Conservation (phyloP, 2,113 vertebrate genomes). For the Dipodomys spectabilis region DNA sequence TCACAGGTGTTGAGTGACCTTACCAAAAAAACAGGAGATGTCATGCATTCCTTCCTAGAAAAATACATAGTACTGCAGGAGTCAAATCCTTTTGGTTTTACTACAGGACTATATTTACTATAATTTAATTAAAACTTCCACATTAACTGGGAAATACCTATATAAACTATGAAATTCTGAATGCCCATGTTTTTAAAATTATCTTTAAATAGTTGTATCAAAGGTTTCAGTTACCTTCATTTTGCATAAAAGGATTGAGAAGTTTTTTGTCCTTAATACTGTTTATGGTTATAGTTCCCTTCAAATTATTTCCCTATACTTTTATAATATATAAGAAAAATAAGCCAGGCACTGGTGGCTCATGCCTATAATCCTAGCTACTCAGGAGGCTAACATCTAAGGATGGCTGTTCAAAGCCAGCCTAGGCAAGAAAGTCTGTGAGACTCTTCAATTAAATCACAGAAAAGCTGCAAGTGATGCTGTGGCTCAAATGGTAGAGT, state of each 20-base stretch:
- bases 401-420: too few relatives aligned
- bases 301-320: slow-evolving; percentile 36
- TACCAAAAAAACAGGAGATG: slow-evolving; percentile 30
- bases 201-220: too few relatives aligned
- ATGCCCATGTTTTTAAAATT: not conserved
- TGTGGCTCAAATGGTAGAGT: too few relatives aligned
- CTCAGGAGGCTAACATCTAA: too few relatives aligned
- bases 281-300: slow-evolving; percentile 22
- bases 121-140: not conserved
- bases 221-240: too few relatives aligned
- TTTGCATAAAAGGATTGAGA: slow-evolving; percentile 16
- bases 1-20: slow-evolving; percentile 88
- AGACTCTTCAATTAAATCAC: too few relatives aligned
- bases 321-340: slow-evolving; percentile 47
- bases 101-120: slow-evolving; percentile 41
- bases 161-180: slow-evolving; percentile 16
- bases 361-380: too few relatives aligned
- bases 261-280: slow-evolving; percentile 28
- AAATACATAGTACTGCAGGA: slow-evolving; percentile 74
- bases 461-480: too few relatives aligned
- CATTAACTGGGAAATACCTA: slow-evolving; percentile 34
- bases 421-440: too few relatives aligned
- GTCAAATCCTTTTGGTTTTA: slow-evolving; percentile 58
- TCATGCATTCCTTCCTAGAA: slow-evolving; percentile 68
- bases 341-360: not conserved